Evolutionary conservation across 2,113 vertebrate genomes (phyloP).

Genomic region (Nothoprocta perdicaria): DNA sequence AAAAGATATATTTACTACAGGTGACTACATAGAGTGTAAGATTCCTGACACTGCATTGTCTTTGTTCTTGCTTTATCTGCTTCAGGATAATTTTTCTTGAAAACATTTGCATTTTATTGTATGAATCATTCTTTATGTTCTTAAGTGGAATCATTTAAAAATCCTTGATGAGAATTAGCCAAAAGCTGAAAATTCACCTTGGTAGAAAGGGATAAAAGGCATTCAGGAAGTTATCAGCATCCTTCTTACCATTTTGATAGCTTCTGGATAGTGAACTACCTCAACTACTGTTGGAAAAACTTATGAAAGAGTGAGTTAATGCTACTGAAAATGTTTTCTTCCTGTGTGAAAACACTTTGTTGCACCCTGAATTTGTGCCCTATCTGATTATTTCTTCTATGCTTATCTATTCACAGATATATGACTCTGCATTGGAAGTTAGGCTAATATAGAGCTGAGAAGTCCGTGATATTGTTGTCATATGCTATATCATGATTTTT

Average conservation of each 20-base stretch:
- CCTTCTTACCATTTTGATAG: not conserved
- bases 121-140: not conserved
- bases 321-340: not conserved
- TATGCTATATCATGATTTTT: not conserved
- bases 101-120: no score
- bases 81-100: not conserved
- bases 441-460: not conserved
- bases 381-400: not conserved
- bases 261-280: not conserved
- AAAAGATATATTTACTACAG: not conserved
- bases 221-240: not conserved
- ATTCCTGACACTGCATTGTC: not conserved
- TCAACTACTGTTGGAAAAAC: fast-evolving
- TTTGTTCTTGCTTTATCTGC: not conserved
- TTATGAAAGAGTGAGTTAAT: not conserved
- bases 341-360: not conserved
- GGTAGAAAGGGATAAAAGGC: not conserved
- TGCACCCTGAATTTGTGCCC: not conserved
- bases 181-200: not conserved
- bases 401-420: not conserved
- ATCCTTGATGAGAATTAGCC: not conserved
- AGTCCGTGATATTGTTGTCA: not conserved
- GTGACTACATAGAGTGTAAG: not conserved
- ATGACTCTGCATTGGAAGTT: not conserved
- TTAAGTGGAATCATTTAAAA: not conserved